Evolutionary conservation across 2,888 invertebrate species (phyloP), one percentile per base, ranked within the genome.

Genomic region (Tetanocera ferruginea): DNA sequence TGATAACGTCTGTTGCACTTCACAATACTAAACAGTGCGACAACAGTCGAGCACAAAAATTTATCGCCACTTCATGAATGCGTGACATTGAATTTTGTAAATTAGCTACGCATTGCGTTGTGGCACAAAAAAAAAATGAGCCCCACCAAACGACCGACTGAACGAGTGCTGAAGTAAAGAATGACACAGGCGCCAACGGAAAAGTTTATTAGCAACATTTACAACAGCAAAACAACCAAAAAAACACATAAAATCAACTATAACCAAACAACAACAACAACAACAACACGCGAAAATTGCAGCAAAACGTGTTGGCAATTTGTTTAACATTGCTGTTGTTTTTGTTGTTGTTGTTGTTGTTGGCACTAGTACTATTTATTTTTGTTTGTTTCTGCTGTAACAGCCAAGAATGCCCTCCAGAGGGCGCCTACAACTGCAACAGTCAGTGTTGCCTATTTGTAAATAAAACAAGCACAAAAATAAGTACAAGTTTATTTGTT

Each of bases 71-170:
- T 86, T 85, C 83, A 84, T 82, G 78, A 80, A 81, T 85, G 86
- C 85, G 83, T 86, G 87, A 85, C 87, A 87, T 86, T 87, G 86
- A 87, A 86, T 86, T 87, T 87, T 86, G 86, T 85, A 85, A 87
- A 87, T 87, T 86, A 85, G 85, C 84, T 81, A 83, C 84, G 86
- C 85, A 84, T 81, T 81, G 80, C 78, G 80, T 79, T 67, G 76
- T 76, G 55, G 43, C 70, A 73, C 66, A 76, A 77, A 23, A 71
- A 74, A 23, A 9, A 19, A 28, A 11, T 3, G 1, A 19, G 9
- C 71, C 55, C 55, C 34, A 25, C 25, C 19, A n/a, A 31, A 34
- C 31, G 31, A 34, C 19, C 55, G 23, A 23, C 19, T 19, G 19
- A 55, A 55, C 23, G 19, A 19, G 19, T 19, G 19, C 17, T 2